These are phyloP conservation scores for Pyrrhosoma nymphula DNA, from an alignment of 2,888 invertebrate species.

Conservation along the genomic window DNA sequence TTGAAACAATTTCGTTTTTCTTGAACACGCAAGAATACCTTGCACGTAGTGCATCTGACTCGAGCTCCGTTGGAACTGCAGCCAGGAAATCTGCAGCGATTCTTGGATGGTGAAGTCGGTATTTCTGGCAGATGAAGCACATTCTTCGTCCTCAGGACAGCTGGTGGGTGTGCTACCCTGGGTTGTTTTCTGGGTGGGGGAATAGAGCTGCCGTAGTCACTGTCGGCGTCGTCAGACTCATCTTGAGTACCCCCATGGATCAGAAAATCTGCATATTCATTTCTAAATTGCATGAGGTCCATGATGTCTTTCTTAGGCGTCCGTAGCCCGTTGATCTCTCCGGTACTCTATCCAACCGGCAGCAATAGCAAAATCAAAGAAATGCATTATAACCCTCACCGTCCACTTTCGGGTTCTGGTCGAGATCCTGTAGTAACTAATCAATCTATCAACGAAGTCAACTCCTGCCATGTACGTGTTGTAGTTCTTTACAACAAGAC, in stretches of 20 bases:
- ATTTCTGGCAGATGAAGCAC: slow-evolving; percentile 39
- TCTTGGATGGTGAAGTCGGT: not conserved
- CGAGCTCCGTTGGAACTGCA: slow-evolving; percentile 23
- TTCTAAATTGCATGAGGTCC: slow-evolving; percentile 3
- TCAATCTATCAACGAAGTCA: slow-evolving; percentile 70
- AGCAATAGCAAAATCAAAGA: slow-evolving; percentile 69
- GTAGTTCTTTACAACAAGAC: slow-evolving; percentile 69
- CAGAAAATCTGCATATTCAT: slow-evolving; percentile 63
- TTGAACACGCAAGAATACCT: slow-evolving; percentile 1
- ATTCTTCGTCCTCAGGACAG: not conserved
- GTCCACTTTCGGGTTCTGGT: slow-evolving; percentile 70
- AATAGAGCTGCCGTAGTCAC: no score
- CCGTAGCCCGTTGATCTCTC: not conserved
- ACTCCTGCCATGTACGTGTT: slow-evolving; percentile 71
- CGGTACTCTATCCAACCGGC: slow-evolving; percentile 70
- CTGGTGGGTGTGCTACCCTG: slow-evolving; percentile 12
- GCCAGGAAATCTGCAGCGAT: slow-evolving; percentile 31
- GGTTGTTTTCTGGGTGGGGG: not conserved
- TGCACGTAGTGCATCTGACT: slow-evolving; percentile 4
- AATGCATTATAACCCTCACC: slow-evolving; percentile 70
- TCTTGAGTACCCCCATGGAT: not conserved
- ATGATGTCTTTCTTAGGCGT: slow-evolving; percentile 59
- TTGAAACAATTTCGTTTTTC: not conserved
- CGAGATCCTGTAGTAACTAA: slow-evolving; percentile 69
- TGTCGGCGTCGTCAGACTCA: slow-evolving; percentile 7